Evolutionary conservation across 2,888 invertebrate species (phyloP).

Genomic region (Archips crataeganus): DNA sequence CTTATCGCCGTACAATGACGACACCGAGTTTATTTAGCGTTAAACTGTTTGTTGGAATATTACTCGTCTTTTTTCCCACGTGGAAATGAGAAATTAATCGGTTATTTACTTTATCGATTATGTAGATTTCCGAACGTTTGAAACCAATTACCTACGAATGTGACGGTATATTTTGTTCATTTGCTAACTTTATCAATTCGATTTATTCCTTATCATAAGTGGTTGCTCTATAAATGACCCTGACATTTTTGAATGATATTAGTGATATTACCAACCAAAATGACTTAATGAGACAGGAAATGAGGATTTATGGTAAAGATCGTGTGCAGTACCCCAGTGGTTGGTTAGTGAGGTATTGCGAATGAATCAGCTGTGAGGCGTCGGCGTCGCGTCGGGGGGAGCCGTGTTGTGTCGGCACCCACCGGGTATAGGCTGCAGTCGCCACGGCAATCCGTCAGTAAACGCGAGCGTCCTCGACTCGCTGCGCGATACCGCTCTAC

Average conservation of each 20-base stretch:
- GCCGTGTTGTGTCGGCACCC: conserved; percentile 48
- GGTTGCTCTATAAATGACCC: not conserved
- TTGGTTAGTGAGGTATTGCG: conserved; percentile 43
- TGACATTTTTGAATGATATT: conserved; percentile 11
- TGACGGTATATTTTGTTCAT: not conserved
- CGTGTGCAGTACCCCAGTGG: conserved; percentile 3
- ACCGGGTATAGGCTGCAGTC: conserved; percentile 52
- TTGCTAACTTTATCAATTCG: not conserved
- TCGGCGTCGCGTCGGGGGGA: conserved; percentile 58
- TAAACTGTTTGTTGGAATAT: conserved; percentile 29
- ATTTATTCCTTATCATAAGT: conserved; percentile 6
- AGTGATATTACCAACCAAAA: conserved; percentile 6
- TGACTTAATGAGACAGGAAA: not conserved
- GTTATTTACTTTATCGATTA: not conserved
- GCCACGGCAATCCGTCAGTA: conserved; percentile 67
- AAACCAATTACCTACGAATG: not conserved
- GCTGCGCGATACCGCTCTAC: conserved; percentile 46
- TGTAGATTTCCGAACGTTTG: conserved; percentile 1
- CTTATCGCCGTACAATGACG: conserved; percentile 45
- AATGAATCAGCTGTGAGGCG: conserved; percentile 72
- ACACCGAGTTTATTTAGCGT: conserved; percentile 27
- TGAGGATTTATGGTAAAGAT: not conserved
- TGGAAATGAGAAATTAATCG: conserved; percentile 1
- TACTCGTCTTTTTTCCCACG: conserved; percentile 29
- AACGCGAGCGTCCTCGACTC: conserved; percentile 62